Evolutionary conservation across 1,140 invertebrate genomes (phyloP).

Genomic region (Drosophila sp.): DNA sequence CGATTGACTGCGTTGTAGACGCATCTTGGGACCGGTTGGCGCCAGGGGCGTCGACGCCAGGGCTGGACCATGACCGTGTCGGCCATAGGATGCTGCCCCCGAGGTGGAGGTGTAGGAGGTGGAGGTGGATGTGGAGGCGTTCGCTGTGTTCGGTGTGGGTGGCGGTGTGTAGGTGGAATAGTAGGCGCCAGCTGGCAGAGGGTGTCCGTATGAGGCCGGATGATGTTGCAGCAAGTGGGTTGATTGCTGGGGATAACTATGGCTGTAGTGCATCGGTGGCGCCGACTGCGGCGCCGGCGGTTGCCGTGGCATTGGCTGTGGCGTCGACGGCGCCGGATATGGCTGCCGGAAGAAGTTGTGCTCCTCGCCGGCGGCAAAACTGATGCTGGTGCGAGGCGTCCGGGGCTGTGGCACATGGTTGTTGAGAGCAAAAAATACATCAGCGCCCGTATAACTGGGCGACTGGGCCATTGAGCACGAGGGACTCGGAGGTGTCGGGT

Average conservation of each 20-base stretch:
- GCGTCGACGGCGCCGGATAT: slow-evolving; percentile 69
- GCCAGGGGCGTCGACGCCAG: slow-evolving; percentile 63
- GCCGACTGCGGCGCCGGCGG: slow-evolving; percentile 75
- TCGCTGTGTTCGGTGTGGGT: slow-evolving; percentile 76
- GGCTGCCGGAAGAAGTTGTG: slow-evolving; percentile 74
- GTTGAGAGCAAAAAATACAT: slow-evolving; percentile 77
- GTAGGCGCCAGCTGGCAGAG: slow-evolving; percentile 44
- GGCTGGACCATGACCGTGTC: slow-evolving; percentile 48
- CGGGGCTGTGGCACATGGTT: slow-evolving; percentile 53
- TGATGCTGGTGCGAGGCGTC: slow-evolving; percentile 75
- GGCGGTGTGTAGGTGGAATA: slow-evolving; percentile 80
- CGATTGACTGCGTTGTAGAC: slow-evolving; percentile 77
- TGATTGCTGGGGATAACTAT: slow-evolving; percentile 68
- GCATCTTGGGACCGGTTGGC: slow-evolving; percentile 69
- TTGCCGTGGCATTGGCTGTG: slow-evolving; percentile 67
- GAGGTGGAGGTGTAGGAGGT: slow-evolving; percentile 44
- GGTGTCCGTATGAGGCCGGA: slow-evolving; percentile 47
- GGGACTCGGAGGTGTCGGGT: slow-evolving; percentile 80
- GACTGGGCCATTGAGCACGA: slow-evolving; percentile 63
- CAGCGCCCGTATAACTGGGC: slow-evolving; percentile 63
- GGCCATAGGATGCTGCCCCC: slow-evolving; percentile 50
- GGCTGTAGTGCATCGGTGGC: slow-evolving; percentile 76
- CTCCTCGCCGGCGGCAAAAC: slow-evolving; percentile 76
- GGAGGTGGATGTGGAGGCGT: slow-evolving; percentile 57
- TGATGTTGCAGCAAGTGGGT: slow-evolving; percentile 68